These are phyloP conservation scores for Crax fasciolata DNA, from an alignment of 2,797 vertebrate genomes.

Conservation along the genomic window DNA sequence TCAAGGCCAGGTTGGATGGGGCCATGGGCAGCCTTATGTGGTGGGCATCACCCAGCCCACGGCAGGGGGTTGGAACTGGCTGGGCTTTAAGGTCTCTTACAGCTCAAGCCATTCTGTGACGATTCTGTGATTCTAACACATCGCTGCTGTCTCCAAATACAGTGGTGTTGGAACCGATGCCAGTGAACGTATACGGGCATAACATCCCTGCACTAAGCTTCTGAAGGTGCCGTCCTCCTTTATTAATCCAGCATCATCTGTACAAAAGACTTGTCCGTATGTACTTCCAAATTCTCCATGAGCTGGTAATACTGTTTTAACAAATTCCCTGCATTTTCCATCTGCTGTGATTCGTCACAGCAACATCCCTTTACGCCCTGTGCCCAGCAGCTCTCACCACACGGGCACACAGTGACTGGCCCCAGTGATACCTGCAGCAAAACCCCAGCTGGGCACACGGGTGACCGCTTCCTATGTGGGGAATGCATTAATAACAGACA, in stretches of 20 bases:
- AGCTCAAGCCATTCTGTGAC: too few species aligned
- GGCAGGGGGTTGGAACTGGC: too few species aligned
- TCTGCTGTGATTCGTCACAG: neutral
- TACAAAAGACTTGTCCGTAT: neutral
- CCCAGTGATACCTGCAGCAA: accelerated
- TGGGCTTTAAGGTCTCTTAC: too few species aligned
- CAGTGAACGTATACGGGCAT: neutral
- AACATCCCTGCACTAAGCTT: neutral
- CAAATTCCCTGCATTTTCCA: neutral
- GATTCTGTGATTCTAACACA: too few species aligned
- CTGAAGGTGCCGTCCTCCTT: neutral
- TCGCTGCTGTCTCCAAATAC: neutral
- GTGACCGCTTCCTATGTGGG: accelerated
- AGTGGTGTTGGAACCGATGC: neutral
- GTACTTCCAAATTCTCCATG: neutral
- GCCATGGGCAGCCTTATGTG: too few species aligned
- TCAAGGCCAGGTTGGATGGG: too few species aligned
- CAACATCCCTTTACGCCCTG: neutral
- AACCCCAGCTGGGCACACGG: neutral
- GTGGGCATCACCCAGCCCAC: too few species aligned
- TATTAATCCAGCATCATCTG: neutral
- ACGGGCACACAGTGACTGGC: neutral
- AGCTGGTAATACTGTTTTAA: neutral
- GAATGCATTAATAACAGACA: neutral
- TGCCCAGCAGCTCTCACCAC: neutral